Conservation (phyloP, 37 sponge, comb jelly and placozoan species). For the Lycopodina hypogea region DNA sequence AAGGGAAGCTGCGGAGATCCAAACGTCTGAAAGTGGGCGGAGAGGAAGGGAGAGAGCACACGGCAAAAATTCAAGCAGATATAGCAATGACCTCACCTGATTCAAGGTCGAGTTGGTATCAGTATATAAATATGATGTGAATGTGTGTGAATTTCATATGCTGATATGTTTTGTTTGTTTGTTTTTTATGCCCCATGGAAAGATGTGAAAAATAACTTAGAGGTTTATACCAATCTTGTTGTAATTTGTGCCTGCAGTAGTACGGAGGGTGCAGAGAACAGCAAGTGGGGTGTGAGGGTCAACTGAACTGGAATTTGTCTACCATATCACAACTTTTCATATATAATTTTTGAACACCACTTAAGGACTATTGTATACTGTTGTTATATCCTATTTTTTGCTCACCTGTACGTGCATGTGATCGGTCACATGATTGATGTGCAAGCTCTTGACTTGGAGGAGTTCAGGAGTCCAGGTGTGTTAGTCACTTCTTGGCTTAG, state of each 20-base stretch:
- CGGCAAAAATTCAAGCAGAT: neutral
- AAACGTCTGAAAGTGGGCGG: neutral
- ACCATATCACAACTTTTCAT: too few species aligned
- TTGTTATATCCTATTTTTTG: too few species aligned
- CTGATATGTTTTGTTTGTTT: neutral
- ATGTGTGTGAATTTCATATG: neutral
- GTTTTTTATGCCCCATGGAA: too few species aligned
- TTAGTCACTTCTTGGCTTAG: too few species aligned
- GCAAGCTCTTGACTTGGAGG: too few species aligned
- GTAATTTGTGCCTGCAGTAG: neutral
- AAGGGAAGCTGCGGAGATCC: neutral
- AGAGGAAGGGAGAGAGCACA: neutral
- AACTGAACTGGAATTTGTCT: neutral
- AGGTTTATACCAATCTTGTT: too few species aligned
- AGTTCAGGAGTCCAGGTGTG: too few species aligned
- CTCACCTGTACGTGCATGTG: too few species aligned
- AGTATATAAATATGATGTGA: neutral
- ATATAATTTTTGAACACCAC: too few species aligned
- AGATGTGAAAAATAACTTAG: too few species aligned
- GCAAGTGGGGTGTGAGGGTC: neutral
- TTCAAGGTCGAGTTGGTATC: neutral
- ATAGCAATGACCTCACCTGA: slow-evolving; percentile 33
- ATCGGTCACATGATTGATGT: too few species aligned
- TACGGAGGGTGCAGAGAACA: neutral
- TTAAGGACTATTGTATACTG: too few species aligned